phyloP scores from a whole-genome alignment of 2,888 invertebrate species.

The Osedax fenrisi region DNA sequence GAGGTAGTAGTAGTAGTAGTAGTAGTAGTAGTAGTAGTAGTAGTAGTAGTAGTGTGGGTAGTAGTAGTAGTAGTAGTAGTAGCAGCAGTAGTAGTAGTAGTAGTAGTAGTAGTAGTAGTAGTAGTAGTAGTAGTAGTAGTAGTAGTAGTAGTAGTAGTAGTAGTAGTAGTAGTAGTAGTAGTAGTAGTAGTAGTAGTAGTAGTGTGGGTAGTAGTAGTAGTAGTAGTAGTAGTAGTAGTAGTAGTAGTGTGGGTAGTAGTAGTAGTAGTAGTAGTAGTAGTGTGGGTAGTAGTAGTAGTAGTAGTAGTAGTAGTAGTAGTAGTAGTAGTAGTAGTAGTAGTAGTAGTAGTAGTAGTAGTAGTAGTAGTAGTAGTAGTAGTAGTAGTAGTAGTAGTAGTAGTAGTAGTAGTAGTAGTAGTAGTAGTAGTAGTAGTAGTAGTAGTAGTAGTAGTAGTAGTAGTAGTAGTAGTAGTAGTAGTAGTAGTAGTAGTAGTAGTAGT shows the following conservation, averaged over 20 bases:
- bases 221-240: conserved; percentile 2
- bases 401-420: neutral
- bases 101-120: neutral
- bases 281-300: neutral
- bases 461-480: neutral
- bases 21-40: neutral
- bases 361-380: too few species aligned
- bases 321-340: too few species aligned
- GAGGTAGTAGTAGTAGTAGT: neutral
- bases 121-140: neutral
- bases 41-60: neutral
- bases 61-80: conserved; percentile 2
- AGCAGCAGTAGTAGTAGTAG: neutral
- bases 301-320: neutral
- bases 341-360: too few species aligned
- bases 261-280: neutral
- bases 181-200: neutral
- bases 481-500: neutral
- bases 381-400: too few species aligned
- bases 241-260: neutral
- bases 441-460: neutral
- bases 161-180: neutral
- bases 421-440: neutral
- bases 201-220: conserved; percentile 1
- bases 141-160: neutral